Evolutionary conservation across 1,140 invertebrate species (phyloP), one percentile per base, ranked within the genome.

Genomic region (Drosophila lacertosa): DNA sequence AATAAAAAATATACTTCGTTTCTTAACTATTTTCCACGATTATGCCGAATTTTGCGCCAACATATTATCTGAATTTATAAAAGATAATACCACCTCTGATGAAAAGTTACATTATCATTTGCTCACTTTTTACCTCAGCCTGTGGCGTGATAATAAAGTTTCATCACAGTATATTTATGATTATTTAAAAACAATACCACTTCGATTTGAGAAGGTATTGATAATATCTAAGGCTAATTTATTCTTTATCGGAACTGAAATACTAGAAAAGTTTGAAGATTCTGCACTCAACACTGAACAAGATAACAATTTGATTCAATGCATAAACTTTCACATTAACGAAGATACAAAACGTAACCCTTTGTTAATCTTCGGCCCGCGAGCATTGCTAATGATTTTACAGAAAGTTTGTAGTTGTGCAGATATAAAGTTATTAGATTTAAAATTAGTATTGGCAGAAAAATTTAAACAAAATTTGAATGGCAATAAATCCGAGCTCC

Each of bases 311-410:
- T 40, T 68, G 11, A 39, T 47, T 13, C 26, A 67, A 22, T 63
- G 55, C 13, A 20, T 74, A 4, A 4, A 55, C 7, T 15, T n/a
- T 20, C 22, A 68, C 0, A 51, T 51, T 10, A 50, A 50, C 42
- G 55, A 45, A n/a, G 65, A 71, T 66, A 22, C 58, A 7, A 55
- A 50, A 22, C 44, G 44, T 10, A 22, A 15, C 6, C 22, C 44
- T 6, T 20, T 62, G 15, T 50, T 62, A 0, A 33, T 64, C 32
- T 15, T 26, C 10, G 54, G 15, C 33, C 48, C 42, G 2, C 77
- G 32, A 13, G 74, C 68, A 26, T 62, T 86, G 57, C 66, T 86
- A 9, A 60, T 64, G 7, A 48, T 80, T 13, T 29, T 86, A 3
- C 39, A 81, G 3, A 80, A 48, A 51, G 13, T 58, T 3, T 86